Evolutionary conservation across 2,888 invertebrate genomes (phyloP).

Genomic region (Nipponacmea schrenckii): DNA sequence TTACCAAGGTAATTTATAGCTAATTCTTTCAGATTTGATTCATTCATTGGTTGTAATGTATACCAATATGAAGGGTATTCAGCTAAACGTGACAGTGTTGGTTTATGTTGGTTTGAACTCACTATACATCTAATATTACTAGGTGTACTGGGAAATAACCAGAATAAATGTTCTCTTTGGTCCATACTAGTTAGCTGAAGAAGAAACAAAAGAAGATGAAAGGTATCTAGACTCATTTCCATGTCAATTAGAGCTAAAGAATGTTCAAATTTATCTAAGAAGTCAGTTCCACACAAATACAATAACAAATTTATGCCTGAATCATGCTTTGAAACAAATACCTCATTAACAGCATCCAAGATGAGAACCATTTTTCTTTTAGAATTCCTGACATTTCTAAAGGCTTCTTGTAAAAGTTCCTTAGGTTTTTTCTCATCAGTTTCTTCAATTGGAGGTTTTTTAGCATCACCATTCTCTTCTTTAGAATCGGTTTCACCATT

Average conservation of each 20-base stretch:
- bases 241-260: neutral
- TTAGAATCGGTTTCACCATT: neutral
- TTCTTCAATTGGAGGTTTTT: neutral
- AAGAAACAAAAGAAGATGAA: neutral
- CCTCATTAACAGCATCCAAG: conserved; percentile 53
- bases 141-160: conserved; percentile 57
- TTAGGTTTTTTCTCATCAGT: neutral
- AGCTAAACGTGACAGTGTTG: conserved; percentile 44
- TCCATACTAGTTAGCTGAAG: conserved; percentile 43
- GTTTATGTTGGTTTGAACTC: conserved; percentile 46
- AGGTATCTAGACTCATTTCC: neutral
- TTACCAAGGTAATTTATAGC: conserved; percentile 41
- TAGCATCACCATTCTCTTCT: neutral
- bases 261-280: neutral
- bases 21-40: conserved; percentile 40
- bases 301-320: no score
- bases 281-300: no score
- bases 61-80: conserved; percentile 42
- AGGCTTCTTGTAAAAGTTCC: conserved; percentile 25
- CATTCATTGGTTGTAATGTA: conserved; percentile 35
- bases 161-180: conserved; percentile 41
- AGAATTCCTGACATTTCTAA: conserved; percentile 26
- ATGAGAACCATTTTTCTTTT: conserved; percentile 37
- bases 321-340: conserved; percentile 4
- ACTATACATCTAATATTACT: conserved; percentile 51